phyloP scores from a whole-genome alignment of 2,797 vertebrate species.

The Anabacerthia variegaticeps region DNA sequence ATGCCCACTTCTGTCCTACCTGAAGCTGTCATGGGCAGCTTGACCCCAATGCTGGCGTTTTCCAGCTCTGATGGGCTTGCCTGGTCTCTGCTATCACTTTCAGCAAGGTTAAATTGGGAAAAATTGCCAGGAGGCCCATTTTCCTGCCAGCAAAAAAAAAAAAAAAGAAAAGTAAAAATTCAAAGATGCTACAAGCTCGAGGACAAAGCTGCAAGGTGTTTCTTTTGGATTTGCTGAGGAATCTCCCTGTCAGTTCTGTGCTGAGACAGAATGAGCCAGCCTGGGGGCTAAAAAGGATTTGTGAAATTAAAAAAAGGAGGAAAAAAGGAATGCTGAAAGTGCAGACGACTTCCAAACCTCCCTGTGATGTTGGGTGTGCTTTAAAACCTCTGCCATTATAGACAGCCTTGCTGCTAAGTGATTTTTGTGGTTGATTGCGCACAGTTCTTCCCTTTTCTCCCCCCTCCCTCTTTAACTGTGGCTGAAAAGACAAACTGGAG shows the following conservation, averaged over 20 bases:
- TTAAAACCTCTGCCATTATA: neutral
- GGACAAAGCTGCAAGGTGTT: neutral
- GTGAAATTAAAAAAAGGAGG: neutral
- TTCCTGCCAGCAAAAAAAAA: constrained; percentile 74
- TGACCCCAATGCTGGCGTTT: constrained; percentile 74
- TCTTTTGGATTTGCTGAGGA: neutral
- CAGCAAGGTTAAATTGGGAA: constrained; percentile 76
- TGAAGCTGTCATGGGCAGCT: constrained; percentile 86
- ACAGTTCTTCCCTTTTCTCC: neutral
- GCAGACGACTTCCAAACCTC: neutral
- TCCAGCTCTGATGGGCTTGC: constrained; percentile 80
- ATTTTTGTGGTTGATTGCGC: neutral
- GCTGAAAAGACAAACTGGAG: neutral
- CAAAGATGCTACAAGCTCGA: neutral
- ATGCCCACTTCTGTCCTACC: constrained; percentile 71
- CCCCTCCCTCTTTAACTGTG: neutral
- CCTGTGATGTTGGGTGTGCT: neutral
- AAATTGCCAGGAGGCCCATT: constrained; percentile 74
- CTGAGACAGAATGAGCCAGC: neutral
- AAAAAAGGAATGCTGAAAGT: neutral
- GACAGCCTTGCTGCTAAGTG: neutral
- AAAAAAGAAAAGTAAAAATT: neutral
- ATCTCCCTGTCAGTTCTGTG: neutral
- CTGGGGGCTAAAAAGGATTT: neutral
- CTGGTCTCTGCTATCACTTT: constrained; percentile 73